A percentile compares a stretch with the other conserved stretches of the same genome.
phyloP scores from a whole-genome alignment of 2,888 invertebrate genomes.

The Loripinus fragilis region DNA sequence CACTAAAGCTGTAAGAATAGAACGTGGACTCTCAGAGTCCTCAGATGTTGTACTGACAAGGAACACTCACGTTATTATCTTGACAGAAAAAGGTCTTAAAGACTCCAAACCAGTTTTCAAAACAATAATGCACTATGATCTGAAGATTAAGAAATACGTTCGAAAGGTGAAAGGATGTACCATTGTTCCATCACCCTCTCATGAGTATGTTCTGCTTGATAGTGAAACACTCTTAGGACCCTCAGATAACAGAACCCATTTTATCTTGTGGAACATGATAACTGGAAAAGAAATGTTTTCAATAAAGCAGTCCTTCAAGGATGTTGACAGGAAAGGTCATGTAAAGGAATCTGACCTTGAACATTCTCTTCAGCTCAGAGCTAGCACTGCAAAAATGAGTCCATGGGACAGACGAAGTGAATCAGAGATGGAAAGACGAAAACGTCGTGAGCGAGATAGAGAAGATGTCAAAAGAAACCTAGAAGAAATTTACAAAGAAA shows the following conservation, averaged over 20 bases:
- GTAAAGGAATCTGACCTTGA: constrained; percentile 53
- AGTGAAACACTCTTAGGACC: constrained; percentile 78
- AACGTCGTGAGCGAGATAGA: constrained; percentile 69
- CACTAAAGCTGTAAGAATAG: constrained; percentile 75
- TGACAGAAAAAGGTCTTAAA: constrained; percentile 78
- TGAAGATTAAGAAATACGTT: constrained; percentile 75
- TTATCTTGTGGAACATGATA: constrained; percentile 79
- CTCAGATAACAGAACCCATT: constrained; percentile 79
- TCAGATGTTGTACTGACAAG: constrained; percentile 78
- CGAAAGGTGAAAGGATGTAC: constrained; percentile 75
- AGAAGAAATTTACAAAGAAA: constrained; percentile 77
- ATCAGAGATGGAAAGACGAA: constrained; percentile 66
- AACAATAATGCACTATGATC: constrained; percentile 78
- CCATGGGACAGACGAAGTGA: constrained; percentile 80
- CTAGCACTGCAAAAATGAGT: constrained; percentile 74
- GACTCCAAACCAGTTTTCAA: constrained; percentile 77
- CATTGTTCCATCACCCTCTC: constrained; percentile 78
- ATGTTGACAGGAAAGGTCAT: constrained; percentile 57
- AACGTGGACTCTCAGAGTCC: constrained; percentile 76
- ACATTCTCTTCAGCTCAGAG: constrained; percentile 53
- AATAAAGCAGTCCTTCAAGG: constrained; percentile 76
- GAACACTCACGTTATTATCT: constrained; percentile 77
- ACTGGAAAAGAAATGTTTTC: constrained; percentile 76
- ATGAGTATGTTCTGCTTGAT: constrained; percentile 80
- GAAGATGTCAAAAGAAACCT: constrained; percentile 69